These are phyloP conservation scores for Nycticryphes semicollaris DNA, from an alignment of 2,113 vertebrate genomes.

Conservation along the genomic window DNA sequence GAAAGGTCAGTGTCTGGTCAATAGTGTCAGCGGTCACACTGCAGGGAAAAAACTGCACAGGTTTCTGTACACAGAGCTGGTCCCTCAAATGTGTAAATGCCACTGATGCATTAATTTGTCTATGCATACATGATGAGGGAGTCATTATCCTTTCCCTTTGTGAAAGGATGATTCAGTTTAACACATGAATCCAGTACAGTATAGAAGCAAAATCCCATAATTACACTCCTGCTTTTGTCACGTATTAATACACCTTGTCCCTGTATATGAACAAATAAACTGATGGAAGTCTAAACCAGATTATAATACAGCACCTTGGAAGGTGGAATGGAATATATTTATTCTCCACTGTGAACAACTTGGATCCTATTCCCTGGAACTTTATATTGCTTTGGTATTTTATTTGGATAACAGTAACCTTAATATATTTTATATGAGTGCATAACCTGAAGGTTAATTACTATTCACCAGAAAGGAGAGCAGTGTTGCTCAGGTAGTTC, in stretches of 20 bases:
- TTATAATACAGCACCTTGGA: background rate
- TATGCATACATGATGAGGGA: background rate
- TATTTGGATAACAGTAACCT: background rate
- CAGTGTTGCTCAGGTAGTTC: background rate
- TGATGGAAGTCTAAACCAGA: background rate
- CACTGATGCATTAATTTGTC: background rate
- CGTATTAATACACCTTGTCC: background rate
- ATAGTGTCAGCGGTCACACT: background rate
- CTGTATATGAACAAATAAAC: background rate
- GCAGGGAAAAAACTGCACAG: background rate
- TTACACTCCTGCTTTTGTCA: background rate
- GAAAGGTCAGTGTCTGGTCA: background rate
- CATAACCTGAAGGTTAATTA: constrained; percentile 24
- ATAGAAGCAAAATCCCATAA: background rate
- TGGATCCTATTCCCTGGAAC: background rate
- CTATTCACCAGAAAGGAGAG: background rate
- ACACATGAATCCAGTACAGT: background rate
- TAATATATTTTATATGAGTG: background rate
- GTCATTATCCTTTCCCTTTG: background rate
- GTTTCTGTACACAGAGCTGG: background rate
- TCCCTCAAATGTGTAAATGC: background rate
- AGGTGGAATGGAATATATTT: background rate
- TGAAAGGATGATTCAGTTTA: background rate
- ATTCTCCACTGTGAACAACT: background rate
- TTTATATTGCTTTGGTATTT: background rate